Evolutionary conservation across 2,888 invertebrate genomes (phyloP).

Genomic region (Scaeva pyrastri): DNA sequence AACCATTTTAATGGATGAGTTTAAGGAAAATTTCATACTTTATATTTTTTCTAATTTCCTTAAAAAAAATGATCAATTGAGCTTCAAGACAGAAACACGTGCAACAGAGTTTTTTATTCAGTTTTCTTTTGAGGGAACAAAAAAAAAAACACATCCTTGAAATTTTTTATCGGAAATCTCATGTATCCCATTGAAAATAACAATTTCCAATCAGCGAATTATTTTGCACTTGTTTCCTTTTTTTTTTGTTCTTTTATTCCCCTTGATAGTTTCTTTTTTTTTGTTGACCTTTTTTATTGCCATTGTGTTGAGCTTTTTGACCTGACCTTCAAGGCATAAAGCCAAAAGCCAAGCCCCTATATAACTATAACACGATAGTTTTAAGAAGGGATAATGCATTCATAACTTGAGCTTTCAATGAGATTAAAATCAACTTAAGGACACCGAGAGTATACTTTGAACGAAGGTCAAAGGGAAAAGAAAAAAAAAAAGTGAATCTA

Average conservation of each 20-base stretch:
- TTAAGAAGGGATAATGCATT: conserved; percentile 9
- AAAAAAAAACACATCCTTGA: background rate
- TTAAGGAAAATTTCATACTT: no score
- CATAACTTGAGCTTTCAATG: conserved; percentile 20
- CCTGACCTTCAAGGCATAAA: conserved; percentile 11
- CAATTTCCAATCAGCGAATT: conserved; percentile 11
- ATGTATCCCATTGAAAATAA: background rate
- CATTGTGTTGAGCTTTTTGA: background rate
- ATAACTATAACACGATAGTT: background rate
- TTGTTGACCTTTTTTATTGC: background rate
- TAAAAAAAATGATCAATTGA: no score
- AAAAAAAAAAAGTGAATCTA: background rate
- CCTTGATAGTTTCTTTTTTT: background rate
- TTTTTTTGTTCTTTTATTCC: background rate
- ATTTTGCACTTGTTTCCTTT: background rate
- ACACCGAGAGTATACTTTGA: background rate
- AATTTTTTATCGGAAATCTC: background rate
- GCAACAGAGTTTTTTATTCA: no score
- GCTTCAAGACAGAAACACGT: no score
- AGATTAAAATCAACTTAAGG: conserved; percentile 16
- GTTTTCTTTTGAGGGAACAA: background rate
- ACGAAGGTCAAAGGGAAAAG: background rate
- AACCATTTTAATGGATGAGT: no score
- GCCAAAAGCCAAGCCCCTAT: background rate
- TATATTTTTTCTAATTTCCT: no score